Percentiles rank a stretch among this genome's conserved stretches.
Conservation (phyloP, 2,888 invertebrate species). For the Melanargia galathea region DNA sequence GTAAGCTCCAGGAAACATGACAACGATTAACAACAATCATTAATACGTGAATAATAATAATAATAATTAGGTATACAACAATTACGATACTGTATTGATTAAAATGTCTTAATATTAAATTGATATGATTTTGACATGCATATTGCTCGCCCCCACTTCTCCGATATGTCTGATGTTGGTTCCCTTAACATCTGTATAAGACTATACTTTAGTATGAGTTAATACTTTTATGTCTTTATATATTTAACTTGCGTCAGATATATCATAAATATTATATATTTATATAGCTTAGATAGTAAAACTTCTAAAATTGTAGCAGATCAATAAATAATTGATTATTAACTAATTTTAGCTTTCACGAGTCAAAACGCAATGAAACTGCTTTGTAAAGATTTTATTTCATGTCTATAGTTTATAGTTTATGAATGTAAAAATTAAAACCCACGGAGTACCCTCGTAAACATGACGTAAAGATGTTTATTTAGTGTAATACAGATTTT, state of each 20-base stretch:
- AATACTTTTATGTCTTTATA: conserved; percentile 12
- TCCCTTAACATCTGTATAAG: conserved; percentile 44
- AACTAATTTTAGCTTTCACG: background rate
- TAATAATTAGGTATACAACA: conserved; percentile 24
- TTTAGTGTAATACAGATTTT: too few species aligned
- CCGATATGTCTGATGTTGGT: conserved; percentile 69
- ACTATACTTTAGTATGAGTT: background rate
- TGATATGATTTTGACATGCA: conserved; percentile 64
- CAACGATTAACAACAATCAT: conserved; percentile 54
- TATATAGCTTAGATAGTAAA: conserved; percentile 24
- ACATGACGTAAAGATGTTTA: too few species aligned
- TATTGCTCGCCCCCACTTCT: conserved; percentile 45
- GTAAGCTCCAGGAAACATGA: conserved; percentile 37
- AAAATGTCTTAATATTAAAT: conserved; percentile 57
- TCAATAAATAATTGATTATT: background rate
- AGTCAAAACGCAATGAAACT: conserved; percentile 23
- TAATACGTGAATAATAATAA: conserved; percentile 42
- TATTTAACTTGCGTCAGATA: conserved; percentile 70
- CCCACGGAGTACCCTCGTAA: too few species aligned
- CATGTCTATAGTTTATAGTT: too few species aligned
- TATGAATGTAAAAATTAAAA: too few species aligned
- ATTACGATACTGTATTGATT: conserved; percentile 27
- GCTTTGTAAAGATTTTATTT: background rate
- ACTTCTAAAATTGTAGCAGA: conserved; percentile 17
- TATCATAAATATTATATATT: conserved; percentile 35